A percentile compares a stretch with the other conserved stretches of the same genome.
phyloP scores from a whole-genome alignment of 2,797 vertebrate species.

The Tapera naevia region DNA sequence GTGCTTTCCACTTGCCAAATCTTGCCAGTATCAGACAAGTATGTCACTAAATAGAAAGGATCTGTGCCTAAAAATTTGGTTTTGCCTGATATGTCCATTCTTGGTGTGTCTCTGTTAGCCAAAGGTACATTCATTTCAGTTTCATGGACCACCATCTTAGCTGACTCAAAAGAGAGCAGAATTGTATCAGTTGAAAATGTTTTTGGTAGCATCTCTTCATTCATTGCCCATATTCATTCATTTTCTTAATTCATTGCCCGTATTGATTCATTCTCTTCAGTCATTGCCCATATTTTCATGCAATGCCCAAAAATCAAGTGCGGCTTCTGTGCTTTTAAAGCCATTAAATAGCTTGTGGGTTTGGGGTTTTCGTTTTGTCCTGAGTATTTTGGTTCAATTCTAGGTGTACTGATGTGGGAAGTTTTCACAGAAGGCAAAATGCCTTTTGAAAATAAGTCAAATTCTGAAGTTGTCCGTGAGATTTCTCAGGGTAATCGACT shows the following conservation, averaged over 20 bases:
- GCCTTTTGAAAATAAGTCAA: constrained; percentile 84
- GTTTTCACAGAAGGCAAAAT: constrained; percentile 86
- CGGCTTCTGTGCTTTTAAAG: neutral
- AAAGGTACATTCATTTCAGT: neutral
- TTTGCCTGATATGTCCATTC: neutral
- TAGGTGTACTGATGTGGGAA: constrained; percentile 93
- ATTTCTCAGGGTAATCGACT: constrained; percentile 86
- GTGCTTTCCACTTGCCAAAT: neutral
- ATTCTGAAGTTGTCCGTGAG: constrained; percentile 82
- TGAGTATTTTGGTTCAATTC: constrained; percentile 10
- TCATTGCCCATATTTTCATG: neutral
- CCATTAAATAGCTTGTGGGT: neutral
- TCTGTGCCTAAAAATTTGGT: neutral
- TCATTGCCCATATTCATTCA: too few relatives aligned
- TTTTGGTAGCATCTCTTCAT: neutral
- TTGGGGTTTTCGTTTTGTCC: neutral
- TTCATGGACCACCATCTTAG: neutral
- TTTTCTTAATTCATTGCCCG: too few relatives aligned
- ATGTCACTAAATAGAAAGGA: neutral
- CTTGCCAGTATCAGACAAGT: neutral
- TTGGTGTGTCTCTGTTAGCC: neutral
- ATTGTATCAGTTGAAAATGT: neutral
- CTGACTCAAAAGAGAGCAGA: neutral
- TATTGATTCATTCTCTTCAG: too few relatives aligned
- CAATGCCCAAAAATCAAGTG: neutral